These are phyloP conservation scores for Ficedula albicollis DNA, from an alignment of 2,797 vertebrate species.

Conservation along the genomic window DNA sequence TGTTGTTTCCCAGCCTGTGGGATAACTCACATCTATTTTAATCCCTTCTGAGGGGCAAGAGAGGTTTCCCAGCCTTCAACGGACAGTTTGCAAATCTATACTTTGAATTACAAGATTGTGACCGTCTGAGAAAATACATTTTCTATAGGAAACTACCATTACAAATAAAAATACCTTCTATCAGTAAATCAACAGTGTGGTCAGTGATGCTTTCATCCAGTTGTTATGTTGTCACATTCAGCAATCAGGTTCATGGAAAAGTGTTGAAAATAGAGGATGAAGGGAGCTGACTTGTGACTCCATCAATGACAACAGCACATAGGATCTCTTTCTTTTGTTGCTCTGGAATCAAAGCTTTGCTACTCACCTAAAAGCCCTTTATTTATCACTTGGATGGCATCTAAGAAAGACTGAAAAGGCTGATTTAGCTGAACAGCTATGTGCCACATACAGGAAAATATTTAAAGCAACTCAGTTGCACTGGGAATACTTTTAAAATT, in stretches of 20 bases:
- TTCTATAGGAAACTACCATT: not conserved
- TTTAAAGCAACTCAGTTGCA: not conserved
- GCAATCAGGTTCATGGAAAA: not conserved
- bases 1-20: not conserved
- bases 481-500: not conserved
- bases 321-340: not conserved
- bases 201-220: not conserved
- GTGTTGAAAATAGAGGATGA: not conserved
- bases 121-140: not conserved
- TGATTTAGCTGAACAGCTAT: not conserved
- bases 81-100: not conserved
- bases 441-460: not conserved
- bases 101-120: not conserved
- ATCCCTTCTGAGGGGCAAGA: not conserved
- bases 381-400: not conserved
- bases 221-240: not conserved
- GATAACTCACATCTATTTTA: not conserved
- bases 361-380: not conserved
- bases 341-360: not conserved
- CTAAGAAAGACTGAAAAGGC: not conserved
- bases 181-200: not conserved
- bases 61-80: not conserved
- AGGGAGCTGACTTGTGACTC: not conserved
- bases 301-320: accelerated
- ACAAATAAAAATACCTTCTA: not conserved